Conservation (phyloP, 30 jellyfish, hydroid and myxozoan genomes). For the Chrysaora quinquecirrha region DNA sequence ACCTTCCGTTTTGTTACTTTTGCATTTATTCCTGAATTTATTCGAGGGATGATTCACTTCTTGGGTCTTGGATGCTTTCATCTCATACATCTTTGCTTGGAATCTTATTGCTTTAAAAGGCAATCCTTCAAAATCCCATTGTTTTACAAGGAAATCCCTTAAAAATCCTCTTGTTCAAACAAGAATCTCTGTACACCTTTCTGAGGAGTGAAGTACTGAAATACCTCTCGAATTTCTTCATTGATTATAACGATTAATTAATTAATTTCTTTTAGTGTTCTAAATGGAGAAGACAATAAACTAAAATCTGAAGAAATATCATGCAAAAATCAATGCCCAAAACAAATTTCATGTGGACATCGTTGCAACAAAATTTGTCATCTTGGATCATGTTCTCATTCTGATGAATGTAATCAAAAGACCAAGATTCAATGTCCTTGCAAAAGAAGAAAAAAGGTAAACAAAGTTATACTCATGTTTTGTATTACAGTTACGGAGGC, state of each 20-base stretch:
- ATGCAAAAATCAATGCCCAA: constrained; percentile 81
- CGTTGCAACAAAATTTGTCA: constrained; percentile 75
- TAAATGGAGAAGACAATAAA: constrained; percentile 20
- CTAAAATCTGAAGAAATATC: constrained; percentile 19
- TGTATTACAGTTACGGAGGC: no score
- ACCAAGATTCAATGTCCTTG: constrained; percentile 72
- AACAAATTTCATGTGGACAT: constrained; percentile 78
- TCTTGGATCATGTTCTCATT: constrained; percentile 63
- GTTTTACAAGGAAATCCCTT: not conserved
- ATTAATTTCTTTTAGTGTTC: constrained; percentile 17
- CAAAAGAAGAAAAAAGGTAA: constrained; percentile 82
- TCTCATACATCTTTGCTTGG: no score
- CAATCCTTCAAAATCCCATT: not conserved
- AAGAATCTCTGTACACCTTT: not conserved
- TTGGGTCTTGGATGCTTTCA: not conserved
- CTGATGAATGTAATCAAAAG: constrained; percentile 64
- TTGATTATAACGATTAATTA: not conserved
- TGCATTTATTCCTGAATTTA: not conserved
- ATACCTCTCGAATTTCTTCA: no score
- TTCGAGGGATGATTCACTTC: not conserved
- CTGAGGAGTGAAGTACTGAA: not conserved
- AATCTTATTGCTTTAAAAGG: no score
- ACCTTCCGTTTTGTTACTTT: not conserved
- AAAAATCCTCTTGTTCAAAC: not conserved
- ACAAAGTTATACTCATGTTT: not conserved